A percentile compares a stretch with the other conserved stretches of the same genome.
Conservation (phyloP, 2,113 vertebrate genomes). For the Scartelaos histophorus region DNA sequence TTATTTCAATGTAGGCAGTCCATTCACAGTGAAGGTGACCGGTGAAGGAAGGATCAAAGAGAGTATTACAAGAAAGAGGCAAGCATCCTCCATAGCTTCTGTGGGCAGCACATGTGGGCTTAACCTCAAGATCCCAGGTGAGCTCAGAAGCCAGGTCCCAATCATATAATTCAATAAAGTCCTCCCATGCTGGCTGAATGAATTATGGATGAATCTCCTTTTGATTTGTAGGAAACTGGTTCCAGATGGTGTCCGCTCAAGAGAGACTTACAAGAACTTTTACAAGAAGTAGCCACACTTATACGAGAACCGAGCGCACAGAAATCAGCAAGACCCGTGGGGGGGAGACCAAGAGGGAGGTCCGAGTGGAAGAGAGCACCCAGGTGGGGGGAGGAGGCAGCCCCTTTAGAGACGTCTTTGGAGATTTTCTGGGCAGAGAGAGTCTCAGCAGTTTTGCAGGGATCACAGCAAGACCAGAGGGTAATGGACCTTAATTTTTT, state of each 20-base stretch:
- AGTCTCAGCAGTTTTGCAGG: constrained; percentile 85
- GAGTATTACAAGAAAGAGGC: constrained; percentile 91
- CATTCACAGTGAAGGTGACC: constrained; percentile 94
- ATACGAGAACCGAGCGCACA: constrained; percentile 94
- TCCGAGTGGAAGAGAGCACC: constrained; percentile 94
- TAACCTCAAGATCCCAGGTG: constrained; percentile 97
- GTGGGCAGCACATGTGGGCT: constrained; percentile 96
- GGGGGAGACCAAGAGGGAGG: constrained; percentile 93
- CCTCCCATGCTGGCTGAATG: neutral
- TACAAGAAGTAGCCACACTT: constrained; percentile 94
- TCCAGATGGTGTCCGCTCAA: constrained; percentile 98
- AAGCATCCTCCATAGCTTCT: constrained; percentile 91
- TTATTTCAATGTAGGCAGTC: constrained; percentile 82
- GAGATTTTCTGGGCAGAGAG: constrained; percentile 88
- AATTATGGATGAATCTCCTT: constrained; percentile 6
- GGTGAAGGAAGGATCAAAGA: constrained; percentile 96
- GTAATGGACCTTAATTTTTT: constrained; percentile 61
- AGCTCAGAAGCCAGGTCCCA: constrained; percentile 19
- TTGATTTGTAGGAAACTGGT: constrained; percentile 87
- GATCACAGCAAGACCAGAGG: constrained; percentile 83
- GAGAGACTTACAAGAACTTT: constrained; percentile 92
- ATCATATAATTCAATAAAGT: constrained; percentile 15
- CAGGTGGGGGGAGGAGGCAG: constrained; percentile 87
- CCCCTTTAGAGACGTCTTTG: constrained; percentile 91
- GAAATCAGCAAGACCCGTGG: constrained; percentile 94